A percentile compares a stretch with the other conserved stretches of the same genome.
These are phyloP conservation scores for Pachycephus smyrnensis DNA, from an alignment of 2,888 invertebrate genomes.

Conservation along the genomic window DNA sequence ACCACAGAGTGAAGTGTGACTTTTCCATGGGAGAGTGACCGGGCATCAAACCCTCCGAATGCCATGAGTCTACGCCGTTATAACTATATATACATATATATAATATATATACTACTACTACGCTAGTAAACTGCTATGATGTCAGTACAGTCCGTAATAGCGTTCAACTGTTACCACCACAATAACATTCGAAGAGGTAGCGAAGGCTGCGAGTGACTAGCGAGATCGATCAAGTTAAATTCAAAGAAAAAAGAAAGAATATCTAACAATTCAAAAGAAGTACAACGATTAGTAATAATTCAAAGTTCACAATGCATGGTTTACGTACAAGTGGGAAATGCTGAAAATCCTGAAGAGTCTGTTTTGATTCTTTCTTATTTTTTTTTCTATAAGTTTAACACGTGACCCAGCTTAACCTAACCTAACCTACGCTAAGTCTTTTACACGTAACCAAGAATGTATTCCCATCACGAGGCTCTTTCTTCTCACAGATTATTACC, in stretches of 20 bases:
- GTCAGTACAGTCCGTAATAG: neutral
- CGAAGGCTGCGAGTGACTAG: neutral
- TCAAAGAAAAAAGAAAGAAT: too few relatives aligned
- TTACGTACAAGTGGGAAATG: too few relatives aligned
- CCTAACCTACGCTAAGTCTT: neutral
- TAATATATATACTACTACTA: neutral
- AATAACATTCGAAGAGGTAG: neutral
- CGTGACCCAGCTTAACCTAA: neutral
- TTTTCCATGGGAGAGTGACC: constrained; percentile 11
- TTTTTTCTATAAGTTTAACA: neutral
- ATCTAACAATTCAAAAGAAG: too few relatives aligned
- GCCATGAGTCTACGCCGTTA: constrained; percentile 11
- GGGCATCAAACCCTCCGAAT: constrained; percentile 23
- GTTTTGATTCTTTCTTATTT: too few relatives aligned
- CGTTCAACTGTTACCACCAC: neutral
- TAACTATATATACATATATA: too few relatives aligned
- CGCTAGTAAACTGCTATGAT: neutral
- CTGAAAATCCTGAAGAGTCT: too few relatives aligned
- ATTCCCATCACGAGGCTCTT: too few relatives aligned
- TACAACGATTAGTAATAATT: too few relatives aligned
- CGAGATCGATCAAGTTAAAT: too few relatives aligned
- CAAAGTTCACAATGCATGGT: too few relatives aligned
- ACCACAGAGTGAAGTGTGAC: constrained; percentile 16
- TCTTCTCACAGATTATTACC: neutral
- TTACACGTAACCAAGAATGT: too few relatives aligned